Base-by-base conservation (phyloP, 2,888 invertebrate genomes). In the Plemyria rubiginata region DNA sequence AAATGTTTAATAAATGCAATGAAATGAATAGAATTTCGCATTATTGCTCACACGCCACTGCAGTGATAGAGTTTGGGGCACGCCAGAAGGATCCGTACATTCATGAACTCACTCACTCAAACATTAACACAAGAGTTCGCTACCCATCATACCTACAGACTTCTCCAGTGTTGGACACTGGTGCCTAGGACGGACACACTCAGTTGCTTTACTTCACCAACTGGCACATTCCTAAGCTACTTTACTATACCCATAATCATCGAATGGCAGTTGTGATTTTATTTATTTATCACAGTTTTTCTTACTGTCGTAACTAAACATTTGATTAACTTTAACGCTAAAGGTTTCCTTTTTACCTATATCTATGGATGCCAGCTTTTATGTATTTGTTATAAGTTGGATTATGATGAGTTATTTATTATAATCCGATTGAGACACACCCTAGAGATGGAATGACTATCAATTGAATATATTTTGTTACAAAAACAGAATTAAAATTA, bases 1-100 rank as follows among this genome's bases (percentile, higher is more conserved):
- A 87, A 84, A 77, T 90, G 82, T 90, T 90, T 86, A 91, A 92
- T 92, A 92, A 91, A 92, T 78, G 89, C 90, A 89, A 87, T 89
- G 58, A 83, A 88, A 87, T 87, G 86, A 85, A 85, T 85, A 74
- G 84, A 84, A 84, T 84, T 87, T 90, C 86, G 90, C 90, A 88
- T 92, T 92, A 88, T 92, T 91, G 81, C 80, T 85, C 79, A 87
- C 86, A 85, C 81, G 74, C 80, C 73, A 15, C 68, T 63, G 67
- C 64, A 7, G 29, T 11, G 51, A 8, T 9, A 45, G 54, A 41
- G 72, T 62, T 57, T 59, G 56, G 36, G 52, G 54, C 45, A 16
- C 12, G 43, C 32, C 54, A 29, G 62, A 36, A 22, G 36, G 38
- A 36, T 15, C 16, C 32, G 32, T 15, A 54, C 52, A 41, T 29